Percentiles rank a stretch among this genome's conserved stretches.
These are phyloP conservation scores for Baronia brevicornis DNA, from an alignment of 2,888 invertebrate genomes.

Conservation along the genomic window DNA sequence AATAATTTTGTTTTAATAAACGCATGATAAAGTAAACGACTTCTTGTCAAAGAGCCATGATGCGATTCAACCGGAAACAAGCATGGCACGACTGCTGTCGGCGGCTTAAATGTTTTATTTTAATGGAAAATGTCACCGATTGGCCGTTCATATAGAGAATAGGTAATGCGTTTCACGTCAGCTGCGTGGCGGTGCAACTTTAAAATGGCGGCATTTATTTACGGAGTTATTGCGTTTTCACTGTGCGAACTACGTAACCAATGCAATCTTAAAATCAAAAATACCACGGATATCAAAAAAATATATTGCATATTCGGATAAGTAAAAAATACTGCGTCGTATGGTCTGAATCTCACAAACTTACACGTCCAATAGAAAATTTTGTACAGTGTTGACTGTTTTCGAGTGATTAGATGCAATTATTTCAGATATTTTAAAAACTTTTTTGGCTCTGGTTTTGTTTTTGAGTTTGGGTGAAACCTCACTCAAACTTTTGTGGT, in stretches of 20 bases:
- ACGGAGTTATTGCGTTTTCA: slow-evolving; percentile 13
- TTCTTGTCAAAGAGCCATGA: slow-evolving; percentile 4
- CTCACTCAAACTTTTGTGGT: no score
- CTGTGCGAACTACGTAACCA: background rate
- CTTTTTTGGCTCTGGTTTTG: no score
- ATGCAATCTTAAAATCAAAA: background rate
- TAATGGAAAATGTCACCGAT: slow-evolving; percentile 19
- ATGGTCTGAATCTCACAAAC: no score
- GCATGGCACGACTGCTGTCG: slow-evolving; percentile 4
- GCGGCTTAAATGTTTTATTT: slow-evolving; percentile 20
- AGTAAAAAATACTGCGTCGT: background rate
- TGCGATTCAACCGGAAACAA: slow-evolving; percentile 5
- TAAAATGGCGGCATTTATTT: slow-evolving; percentile 14
- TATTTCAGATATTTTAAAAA: no score
- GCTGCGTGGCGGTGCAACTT: slow-evolving; percentile 17
- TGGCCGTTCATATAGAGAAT: slow-evolving; percentile 16
- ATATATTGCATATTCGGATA: background rate
- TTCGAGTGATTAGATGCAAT: no score
- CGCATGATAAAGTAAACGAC: no score
- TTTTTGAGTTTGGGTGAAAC: no score
- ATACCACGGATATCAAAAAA: background rate
- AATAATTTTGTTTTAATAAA: no score
- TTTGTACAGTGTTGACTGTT: no score
- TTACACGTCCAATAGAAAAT: no score
- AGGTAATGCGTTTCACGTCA: slow-evolving; percentile 14